These are phyloP conservation scores for Heliconius cydno DNA, from an alignment of 2,888 invertebrate species.

Conservation along the genomic window DNA sequence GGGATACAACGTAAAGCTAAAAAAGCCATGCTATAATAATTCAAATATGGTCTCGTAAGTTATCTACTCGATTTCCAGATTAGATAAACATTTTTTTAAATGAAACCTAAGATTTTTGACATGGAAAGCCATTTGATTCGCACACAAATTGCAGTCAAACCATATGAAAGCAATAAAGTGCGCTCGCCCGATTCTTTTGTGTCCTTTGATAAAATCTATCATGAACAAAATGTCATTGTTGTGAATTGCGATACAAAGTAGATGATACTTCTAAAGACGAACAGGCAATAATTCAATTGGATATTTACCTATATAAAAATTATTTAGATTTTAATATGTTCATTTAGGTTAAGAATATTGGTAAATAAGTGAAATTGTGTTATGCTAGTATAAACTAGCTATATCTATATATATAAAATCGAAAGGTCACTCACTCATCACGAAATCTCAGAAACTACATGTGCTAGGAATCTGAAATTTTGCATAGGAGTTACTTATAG, in stretches of 20 bases:
- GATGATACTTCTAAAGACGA: conserved; percentile 28
- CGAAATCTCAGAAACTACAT: no score
- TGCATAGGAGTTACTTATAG: no score
- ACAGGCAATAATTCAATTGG: conserved; percentile 8
- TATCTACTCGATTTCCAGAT: not conserved
- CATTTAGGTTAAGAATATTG: no score
- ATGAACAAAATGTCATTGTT: conserved; percentile 36
- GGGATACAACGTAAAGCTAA: no score
- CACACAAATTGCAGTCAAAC: conserved; percentile 10
- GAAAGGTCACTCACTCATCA: no score
- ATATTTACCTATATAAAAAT: not conserved
- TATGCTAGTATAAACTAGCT: no score
- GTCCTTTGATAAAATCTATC: conserved; percentile 28
- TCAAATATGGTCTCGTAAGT: not conserved
- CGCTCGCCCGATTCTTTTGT: conserved; percentile 36
- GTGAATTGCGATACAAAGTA: conserved; percentile 20
- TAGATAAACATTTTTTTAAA: not conserved
- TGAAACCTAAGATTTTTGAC: not conserved
- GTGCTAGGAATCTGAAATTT: no score
- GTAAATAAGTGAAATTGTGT: no score
- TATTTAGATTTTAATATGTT: not conserved
- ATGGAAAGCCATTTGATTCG: conserved; percentile 10
- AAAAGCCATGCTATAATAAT: not conserved
- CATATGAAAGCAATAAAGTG: conserved; percentile 29
- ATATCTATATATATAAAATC: no score